Conservation (phyloP, 2,113 vertebrate species). For the Ibidorhyncha struthersii region DNA sequence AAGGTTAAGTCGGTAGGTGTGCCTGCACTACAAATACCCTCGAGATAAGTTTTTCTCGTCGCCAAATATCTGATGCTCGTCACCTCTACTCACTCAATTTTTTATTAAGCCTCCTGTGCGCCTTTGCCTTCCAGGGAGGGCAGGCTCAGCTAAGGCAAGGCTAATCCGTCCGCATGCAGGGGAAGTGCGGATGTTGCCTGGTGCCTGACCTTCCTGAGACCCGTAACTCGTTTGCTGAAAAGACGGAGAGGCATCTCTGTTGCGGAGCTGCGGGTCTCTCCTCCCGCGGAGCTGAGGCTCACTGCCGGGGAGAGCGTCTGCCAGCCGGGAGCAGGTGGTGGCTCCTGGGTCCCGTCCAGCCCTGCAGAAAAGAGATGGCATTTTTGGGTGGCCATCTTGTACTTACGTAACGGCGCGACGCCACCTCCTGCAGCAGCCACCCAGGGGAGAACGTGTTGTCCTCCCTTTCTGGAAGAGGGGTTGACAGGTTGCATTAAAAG, state of each 20-base stretch:
- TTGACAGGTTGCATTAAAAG: neutral
- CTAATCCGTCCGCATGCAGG: neutral
- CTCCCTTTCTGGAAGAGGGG: neutral
- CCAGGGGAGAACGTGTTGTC: neutral
- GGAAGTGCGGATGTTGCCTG: neutral
- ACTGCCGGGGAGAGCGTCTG: accelerated
- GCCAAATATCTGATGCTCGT: neutral
- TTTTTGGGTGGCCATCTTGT: conserved; percentile 50
- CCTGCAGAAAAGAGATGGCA: neutral
- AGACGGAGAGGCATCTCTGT: neutral
- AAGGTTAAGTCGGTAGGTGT: neutral
- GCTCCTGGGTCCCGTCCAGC: neutral
- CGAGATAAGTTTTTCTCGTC: neutral
- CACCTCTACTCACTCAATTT: neutral
- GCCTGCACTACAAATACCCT: neutral
- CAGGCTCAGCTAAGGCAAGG: neutral
- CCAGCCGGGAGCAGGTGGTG: neutral
- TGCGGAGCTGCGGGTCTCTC: neutral
- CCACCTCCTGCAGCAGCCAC: neutral
- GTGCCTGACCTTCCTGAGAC: neutral
- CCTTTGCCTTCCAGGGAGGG: neutral
- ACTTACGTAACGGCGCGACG: neutral
- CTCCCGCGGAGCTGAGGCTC: neutral
- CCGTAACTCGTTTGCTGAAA: accelerated
- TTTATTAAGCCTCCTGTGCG: neutral